Conservation (phyloP, 2,797 vertebrate species). For the Fundulus diaphanus region DNA sequence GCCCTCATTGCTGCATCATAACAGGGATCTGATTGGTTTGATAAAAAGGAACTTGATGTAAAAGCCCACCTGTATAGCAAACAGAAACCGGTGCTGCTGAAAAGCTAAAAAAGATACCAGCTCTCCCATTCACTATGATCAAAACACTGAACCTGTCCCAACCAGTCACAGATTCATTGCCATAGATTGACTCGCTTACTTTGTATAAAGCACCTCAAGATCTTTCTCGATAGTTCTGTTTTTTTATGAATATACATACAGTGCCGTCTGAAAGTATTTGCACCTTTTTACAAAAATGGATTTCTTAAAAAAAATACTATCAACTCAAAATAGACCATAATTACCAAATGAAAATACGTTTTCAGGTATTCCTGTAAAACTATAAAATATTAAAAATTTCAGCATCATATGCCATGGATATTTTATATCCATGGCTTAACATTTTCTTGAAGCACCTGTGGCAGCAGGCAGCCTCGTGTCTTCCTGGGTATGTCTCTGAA, state of each 20-base stretch:
- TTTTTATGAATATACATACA: background rate
- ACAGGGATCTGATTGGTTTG: background rate
- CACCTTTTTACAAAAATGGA: background rate
- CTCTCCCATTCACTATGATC: background rate
- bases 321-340: background rate
- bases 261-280: background rate
- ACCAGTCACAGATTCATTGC: background rate
- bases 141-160: background rate
- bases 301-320: background rate
- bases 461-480: too few species aligned
- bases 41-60: background rate
- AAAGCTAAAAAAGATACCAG: background rate
- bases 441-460: too few species aligned
- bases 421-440: too few species aligned
- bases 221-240: background rate
- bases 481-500: too few species aligned
- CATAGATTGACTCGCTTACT: background rate
- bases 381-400: background rate
- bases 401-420: too few species aligned
- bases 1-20: background rate
- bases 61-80: background rate
- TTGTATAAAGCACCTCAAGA: background rate
- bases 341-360: background rate
- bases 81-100: background rate
- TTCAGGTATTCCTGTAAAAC: background rate